Base-by-base conservation (phyloP, 92 coral and sea anemone genomes). In the Epizoanthus fatuus region DNA sequence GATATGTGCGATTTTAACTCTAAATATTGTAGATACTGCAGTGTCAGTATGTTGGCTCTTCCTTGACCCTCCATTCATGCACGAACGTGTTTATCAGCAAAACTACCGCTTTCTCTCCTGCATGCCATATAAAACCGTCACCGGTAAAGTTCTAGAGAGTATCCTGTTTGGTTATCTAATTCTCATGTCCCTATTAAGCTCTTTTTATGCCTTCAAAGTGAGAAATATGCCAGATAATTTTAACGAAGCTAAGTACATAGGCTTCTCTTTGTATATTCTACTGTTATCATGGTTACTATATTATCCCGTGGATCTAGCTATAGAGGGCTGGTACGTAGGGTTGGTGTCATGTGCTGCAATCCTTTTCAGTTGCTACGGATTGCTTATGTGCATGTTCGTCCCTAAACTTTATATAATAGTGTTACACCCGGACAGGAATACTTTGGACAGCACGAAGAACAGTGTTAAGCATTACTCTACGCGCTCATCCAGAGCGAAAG, bases 271-370 rank as follows among this genome's bases (percentile, higher is more conserved):
- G 79, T 92, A 92, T 80, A 92, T 92, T 11, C 86, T 92, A 14
- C 84, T 92, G n/a, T 17, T 92, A 11, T 92, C 95, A 32, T 92
- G 93, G 57, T 47, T 89, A 40, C 90, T 89, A 0, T 92, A 92
- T 53, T 88, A 89, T 62, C 95, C 95, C 2, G 86, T 92, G 29
- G 95, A 81, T 69, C 9, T 49, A 49, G 82, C 85, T 55, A 74
- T 92, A 44, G 93, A 90, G 80, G 88, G 91, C 56, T 92, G 95
- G 95, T 92, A 92, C 59, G 93, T 89, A 75, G 86, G 93, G 57
- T 42, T 92, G 9, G 70, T 92, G 81, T 85, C 93, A 25, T 81
- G 90, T 55, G 86, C 89, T 15, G 87, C 95, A 0, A 86, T 90
- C 63, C 84, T 92, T 32, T 88, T 92, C 53, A 81, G 88, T 65